A percentile compares a stretch with the other conserved stretches of the same genome.
phyloP scores from a whole-genome alignment of 2,113 vertebrate species.

The Nettapus auritus region DNA sequence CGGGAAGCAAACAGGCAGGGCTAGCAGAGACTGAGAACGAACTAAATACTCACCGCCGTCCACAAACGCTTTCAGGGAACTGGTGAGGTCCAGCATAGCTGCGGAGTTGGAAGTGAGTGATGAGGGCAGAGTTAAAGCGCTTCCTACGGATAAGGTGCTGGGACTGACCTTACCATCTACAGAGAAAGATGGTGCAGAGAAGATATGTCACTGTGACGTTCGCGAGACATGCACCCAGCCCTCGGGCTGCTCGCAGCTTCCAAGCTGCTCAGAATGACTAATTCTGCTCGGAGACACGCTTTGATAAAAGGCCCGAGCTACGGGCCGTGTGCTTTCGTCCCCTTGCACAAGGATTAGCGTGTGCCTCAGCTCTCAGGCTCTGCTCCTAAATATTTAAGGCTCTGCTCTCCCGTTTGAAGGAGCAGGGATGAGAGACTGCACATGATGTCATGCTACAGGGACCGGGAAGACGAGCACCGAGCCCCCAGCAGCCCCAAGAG shows the following conservation, averaged over 20 bases:
- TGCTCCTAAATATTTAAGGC: not conserved
- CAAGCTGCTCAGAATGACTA: not conserved
- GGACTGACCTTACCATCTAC: constrained; percentile 87
- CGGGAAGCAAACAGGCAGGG: not conserved
- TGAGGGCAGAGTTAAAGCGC: constrained; percentile 80
- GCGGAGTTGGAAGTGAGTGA: constrained; percentile 79
- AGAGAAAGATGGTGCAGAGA: constrained; percentile 58
- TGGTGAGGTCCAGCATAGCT: constrained; percentile 84
- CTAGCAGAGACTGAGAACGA: not conserved
- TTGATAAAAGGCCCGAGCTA: not conserved
- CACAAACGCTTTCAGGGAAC: constrained; percentile 85
- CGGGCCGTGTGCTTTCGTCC: not conserved
- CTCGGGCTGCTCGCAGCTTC: not conserved
- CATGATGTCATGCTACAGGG: not conserved
- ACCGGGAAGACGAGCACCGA: not conserved
- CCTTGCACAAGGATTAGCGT: not conserved
- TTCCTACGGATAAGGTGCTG: constrained; percentile 81
- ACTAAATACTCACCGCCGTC: constrained; percentile 81
- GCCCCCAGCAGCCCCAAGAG: not conserved
- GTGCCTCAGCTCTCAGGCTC: not conserved
- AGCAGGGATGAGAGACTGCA: not conserved
- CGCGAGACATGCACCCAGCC: not conserved
- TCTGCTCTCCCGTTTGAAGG: not conserved
- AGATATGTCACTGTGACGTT: constrained; percentile 30
- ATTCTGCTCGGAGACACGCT: not conserved